phyloP scores from a whole-genome alignment of 2,797 vertebrate species.

The Ptychadena robeensis region DNA sequence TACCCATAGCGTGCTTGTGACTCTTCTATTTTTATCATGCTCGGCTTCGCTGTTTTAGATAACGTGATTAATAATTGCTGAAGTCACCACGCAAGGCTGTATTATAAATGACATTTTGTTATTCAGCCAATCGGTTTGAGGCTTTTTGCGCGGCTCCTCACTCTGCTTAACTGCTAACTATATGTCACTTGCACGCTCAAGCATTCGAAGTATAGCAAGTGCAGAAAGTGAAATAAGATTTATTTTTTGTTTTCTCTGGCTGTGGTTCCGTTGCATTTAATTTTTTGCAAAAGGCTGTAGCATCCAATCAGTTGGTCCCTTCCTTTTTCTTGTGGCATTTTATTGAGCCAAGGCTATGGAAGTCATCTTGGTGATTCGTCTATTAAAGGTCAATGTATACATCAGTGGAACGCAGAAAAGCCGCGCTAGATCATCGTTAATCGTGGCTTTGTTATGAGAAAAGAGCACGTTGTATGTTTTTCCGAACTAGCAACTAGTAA shows the following conservation, averaged over 20 bases:
- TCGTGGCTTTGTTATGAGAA: too few relatives aligned
- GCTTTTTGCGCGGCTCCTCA: background rate
- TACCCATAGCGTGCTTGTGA: background rate
- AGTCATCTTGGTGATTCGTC: too few relatives aligned
- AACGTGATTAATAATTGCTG: slow-evolving; percentile 33
- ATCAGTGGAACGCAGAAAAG: too few relatives aligned
- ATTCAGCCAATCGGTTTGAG: slow-evolving; percentile 22
- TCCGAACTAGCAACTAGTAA: too few relatives aligned
- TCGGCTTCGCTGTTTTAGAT: background rate
- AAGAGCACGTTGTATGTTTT: too few relatives aligned
- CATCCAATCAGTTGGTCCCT: background rate
- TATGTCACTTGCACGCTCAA: slow-evolving; percentile 4
- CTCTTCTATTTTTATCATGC: background rate
- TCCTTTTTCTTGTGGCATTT: too few relatives aligned
- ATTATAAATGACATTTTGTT: slow-evolving; percentile 33
- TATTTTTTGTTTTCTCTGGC: background rate
- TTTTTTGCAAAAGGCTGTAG: background rate
- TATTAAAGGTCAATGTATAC: too few relatives aligned
- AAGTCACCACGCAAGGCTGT: slow-evolving; percentile 12
- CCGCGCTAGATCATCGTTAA: too few relatives aligned
- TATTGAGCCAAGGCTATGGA: background rate
- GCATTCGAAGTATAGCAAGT: background rate
- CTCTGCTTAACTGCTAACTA: background rate
- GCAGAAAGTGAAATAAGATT: slow-evolving; percentile 7
- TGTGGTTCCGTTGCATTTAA: background rate